Conservation (phyloP, 2,797 vertebrate genomes). For the Coluber constrictor region DNA sequence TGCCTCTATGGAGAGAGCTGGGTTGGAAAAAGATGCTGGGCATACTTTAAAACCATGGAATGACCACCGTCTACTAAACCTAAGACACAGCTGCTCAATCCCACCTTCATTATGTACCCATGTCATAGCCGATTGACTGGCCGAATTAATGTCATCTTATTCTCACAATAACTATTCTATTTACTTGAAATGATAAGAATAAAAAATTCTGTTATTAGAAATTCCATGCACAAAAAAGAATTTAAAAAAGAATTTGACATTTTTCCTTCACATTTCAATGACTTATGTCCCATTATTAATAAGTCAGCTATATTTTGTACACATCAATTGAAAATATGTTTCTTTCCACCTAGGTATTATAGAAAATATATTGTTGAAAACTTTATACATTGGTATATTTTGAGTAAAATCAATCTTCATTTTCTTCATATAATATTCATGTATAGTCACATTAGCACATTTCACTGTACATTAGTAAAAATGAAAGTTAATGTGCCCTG, state of each 20-base stretch:
- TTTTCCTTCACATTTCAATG: background rate
- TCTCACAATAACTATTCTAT: background rate
- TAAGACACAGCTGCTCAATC: background rate
- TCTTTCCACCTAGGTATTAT: slow-evolving; percentile 19
- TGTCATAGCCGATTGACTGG: background rate
- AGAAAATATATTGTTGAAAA: slow-evolving; percentile 49
- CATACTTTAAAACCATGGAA: background rate
- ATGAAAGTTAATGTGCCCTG: slow-evolving; percentile 61
- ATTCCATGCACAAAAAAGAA: background rate
- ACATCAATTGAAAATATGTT: slow-evolving; percentile 1
- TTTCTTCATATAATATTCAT: slow-evolving; percentile 46
- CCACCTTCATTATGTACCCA: background rate
- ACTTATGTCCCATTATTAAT: background rate
- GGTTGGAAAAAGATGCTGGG: background rate
- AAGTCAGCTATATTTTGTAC: background rate
- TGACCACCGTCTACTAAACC: background rate
- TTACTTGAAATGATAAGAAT: background rate
- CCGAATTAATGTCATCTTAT: background rate
- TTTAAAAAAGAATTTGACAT: background rate
- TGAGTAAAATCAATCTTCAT: slow-evolving; percentile 39
- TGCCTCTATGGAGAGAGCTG: background rate
- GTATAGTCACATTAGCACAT: slow-evolving; percentile 66
- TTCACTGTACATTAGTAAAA: slow-evolving; percentile 70
- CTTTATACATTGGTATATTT: slow-evolving; percentile 51
- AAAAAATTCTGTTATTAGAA: background rate